Evolutionary conservation across 2,797 vertebrate species (phyloP), one percentile per base, ranked within the genome.

Genomic region (Falco novaeseelandiae): DNA sequence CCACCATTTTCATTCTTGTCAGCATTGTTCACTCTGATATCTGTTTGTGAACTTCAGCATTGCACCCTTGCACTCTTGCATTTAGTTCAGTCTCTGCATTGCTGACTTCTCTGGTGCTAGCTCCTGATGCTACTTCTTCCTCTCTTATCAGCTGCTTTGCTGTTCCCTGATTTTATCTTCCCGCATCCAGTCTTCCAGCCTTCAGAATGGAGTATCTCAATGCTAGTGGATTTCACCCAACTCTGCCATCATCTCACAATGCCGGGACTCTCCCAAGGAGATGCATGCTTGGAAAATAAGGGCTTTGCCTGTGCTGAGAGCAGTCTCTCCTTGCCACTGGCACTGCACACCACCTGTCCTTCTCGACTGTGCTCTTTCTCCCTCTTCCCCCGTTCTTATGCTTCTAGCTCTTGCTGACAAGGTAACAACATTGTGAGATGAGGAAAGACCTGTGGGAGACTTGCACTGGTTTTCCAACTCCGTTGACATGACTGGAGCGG

Each of bases 161-260:
- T 84, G 2, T 16, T 67, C 16, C 38, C 15, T 71, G 72, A 25
- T 52, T 83, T 34, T 71, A 58, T 20, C 61, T 62, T 73, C 38
- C 77, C 34, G 63, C 65, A 76, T 32, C 9, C 51, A 42, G 27
- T 10, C 34, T 65, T 57, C 27, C 52, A 69, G 17, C 40, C 12
- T 59, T 67, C 27, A 42, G 67, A 55, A 58, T 0, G 3, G 76
- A 70, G 63, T 9, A 54, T 2, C 23, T 77, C 34, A 55, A 0
- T 21, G 14, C 5, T 40, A 27, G 30, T 1, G 17, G 65, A 83
- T 40, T 21, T 71, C 52, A 71, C 61, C 4, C 61, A 57, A 3
- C 22, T 29, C 78, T 36, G 16, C 16, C 14, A 2, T 26, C 70
- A 34, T 40, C 18, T 52, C 0, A 0, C 1, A 0, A 36, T n/a